Percentiles rank a stretch among this genome's conserved stretches.
phyloP scores from a whole-genome alignment of 1,140 invertebrate species.

The Oscheius sp. region DNA sequence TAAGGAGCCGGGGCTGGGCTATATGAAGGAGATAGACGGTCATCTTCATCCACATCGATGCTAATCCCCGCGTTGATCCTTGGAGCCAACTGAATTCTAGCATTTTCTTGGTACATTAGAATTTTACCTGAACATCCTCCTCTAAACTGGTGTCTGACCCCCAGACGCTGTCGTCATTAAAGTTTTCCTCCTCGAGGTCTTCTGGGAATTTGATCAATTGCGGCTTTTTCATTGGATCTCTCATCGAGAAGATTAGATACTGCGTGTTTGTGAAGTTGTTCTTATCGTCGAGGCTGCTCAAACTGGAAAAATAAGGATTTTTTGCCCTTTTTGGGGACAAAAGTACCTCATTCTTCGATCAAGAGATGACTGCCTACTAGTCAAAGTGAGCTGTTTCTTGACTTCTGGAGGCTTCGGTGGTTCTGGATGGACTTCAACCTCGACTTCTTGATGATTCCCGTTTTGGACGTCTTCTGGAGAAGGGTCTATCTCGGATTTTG shows the following conservation, averaged over 20 bases:
- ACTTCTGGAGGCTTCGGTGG: not conserved
- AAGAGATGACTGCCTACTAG: not conserved
- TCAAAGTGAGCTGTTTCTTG: not conserved
- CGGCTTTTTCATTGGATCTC: slow-evolving; percentile 38
- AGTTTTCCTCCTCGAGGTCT: slow-evolving; percentile 33
- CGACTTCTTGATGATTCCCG: no score
- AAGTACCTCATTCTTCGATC: slow-evolving; percentile 29
- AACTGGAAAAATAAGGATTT: slow-evolving; percentile 21
- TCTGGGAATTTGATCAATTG: slow-evolving; percentile 38
- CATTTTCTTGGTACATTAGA: not conserved
- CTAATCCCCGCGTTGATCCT: slow-evolving; percentile 29
- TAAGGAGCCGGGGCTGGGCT: slow-evolving; percentile 28
- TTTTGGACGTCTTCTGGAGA: no score
- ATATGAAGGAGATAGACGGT: not conserved
- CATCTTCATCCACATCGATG: slow-evolving; percentile 19
- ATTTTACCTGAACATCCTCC: slow-evolving; percentile 27
- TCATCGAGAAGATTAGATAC: slow-evolving; percentile 39
- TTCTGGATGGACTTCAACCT: no score
- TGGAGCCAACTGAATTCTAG: slow-evolving; percentile 14
- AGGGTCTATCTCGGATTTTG: no score
- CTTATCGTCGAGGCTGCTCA: slow-evolving; percentile 39
- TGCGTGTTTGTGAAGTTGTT: slow-evolving; percentile 38
- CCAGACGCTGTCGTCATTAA: slow-evolving; percentile 37
- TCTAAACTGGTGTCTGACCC: slow-evolving; percentile 46
- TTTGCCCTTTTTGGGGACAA: not conserved